Conservation (phyloP, 2,888 invertebrate species). For the Mactromeris polynyma region DNA sequence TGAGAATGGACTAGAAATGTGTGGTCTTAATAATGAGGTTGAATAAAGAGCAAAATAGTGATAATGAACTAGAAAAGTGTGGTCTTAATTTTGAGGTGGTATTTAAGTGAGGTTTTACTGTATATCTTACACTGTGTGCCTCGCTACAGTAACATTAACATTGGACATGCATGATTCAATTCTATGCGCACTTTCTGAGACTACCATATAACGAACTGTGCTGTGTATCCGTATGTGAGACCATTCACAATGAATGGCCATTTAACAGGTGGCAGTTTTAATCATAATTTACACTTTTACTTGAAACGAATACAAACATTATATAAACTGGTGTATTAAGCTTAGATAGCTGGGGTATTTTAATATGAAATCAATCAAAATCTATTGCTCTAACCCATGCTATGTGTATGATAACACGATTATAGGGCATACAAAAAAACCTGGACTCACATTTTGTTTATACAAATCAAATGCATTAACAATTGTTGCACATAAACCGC, state of each 20-base stretch:
- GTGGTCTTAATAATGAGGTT: no score
- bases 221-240: slow-evolving; percentile 38
- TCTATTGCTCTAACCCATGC: slow-evolving; percentile 49
- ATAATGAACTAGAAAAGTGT: no score
- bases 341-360: slow-evolving; percentile 57
- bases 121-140: no score
- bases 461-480: background rate
- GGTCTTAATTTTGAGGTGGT: no score
- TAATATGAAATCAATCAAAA: slow-evolving; percentile 66
- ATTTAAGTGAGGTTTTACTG: no score
- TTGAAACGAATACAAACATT: slow-evolving; percentile 52
- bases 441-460: background rate
- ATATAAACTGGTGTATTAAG: slow-evolving; percentile 68
- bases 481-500: background rate
- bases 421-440: background rate
- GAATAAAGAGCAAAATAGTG: no score
- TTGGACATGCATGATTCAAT: no score
- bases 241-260: slow-evolving; percentile 57
- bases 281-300: slow-evolving; percentile 70
- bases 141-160: no score
- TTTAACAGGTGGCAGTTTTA: slow-evolving; percentile 69
- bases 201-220: no score
- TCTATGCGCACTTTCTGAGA: no score
- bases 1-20: no score
- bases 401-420: background rate